Evolutionary conservation across 2,113 vertebrate genomes (phyloP).

Genomic region (Suricata suricatta): DNA sequence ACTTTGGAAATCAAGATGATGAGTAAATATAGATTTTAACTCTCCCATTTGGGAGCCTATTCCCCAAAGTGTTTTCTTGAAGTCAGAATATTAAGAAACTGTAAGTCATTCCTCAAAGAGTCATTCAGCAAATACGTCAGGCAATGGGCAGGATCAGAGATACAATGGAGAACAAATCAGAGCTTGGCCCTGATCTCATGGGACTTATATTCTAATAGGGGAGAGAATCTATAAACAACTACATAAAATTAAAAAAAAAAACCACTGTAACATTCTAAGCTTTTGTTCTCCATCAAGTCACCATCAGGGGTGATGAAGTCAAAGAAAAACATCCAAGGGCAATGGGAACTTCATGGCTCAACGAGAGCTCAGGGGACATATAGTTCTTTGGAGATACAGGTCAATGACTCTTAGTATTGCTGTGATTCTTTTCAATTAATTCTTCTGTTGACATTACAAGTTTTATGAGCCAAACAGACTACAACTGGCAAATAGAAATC

Average conservation of each 20-base stretch:
- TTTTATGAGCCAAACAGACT: neutral
- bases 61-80: neutral
- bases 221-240: neutral
- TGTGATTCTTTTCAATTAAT: neutral
- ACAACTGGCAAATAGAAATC: neutral
- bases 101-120: neutral
- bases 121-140: neutral
- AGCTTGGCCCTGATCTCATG: neutral
- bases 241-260: neutral
- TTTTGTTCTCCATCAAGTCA: neutral
- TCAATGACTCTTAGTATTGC: neutral
- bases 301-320: neutral
- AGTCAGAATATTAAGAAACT: neutral
- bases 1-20: neutral
- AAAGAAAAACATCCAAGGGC: neutral
- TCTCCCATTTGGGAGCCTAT: neutral
- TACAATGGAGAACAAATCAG: neutral
- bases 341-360: neutral
- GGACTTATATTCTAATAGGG: neutral
- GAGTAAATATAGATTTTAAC: neutral
- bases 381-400: neutral
- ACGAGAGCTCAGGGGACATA: neutral
- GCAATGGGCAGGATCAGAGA: neutral
- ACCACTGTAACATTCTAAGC: neutral
- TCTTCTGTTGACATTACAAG: neutral